These are phyloP conservation scores for Zoanthus sociatus DNA, from an alignment of 92 coral and sea anemone genomes.

Conservation along the genomic window DNA sequence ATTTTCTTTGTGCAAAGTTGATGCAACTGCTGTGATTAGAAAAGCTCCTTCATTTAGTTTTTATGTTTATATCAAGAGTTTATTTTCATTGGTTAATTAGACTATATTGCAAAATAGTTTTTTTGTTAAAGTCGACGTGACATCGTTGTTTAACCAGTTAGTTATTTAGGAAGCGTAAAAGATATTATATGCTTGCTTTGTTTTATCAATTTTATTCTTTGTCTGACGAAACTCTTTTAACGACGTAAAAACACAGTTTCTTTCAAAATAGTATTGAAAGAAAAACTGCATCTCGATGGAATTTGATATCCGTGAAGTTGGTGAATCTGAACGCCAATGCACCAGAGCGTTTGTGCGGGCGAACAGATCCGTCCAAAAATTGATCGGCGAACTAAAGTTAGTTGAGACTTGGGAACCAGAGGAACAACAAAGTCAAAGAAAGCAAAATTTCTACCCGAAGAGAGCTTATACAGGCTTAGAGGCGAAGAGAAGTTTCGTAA, in stretches of 20 bases:
- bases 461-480: not conserved
- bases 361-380: slow-evolving; percentile 22
- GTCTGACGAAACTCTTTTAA: not conserved
- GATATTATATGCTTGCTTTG: not conserved
- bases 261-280: not conserved
- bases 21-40: slow-evolving; percentile 9
- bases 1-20: not conserved
- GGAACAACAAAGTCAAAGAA: not conserved
- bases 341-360: slow-evolving; percentile 40
- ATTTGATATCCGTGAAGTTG: slow-evolving; percentile 3
- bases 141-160: not conserved
- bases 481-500: not conserved
- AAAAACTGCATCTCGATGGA: not conserved
- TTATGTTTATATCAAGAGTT: not conserved
- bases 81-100: not conserved
- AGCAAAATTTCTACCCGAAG: not conserved
- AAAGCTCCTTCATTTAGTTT: not conserved
- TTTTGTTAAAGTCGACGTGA: not conserved
- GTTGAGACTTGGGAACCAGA: slow-evolving; percentile 23
- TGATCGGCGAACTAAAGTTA: slow-evolving; percentile 14
- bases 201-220: not conserved
- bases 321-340: slow-evolving; percentile 20
- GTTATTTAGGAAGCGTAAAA: not conserved
- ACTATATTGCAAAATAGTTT: not conserved
- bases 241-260: not conserved